phyloP scores from a whole-genome alignment of 92 coral and sea anemone species.

The Epizoanthus scotinus region DNA sequence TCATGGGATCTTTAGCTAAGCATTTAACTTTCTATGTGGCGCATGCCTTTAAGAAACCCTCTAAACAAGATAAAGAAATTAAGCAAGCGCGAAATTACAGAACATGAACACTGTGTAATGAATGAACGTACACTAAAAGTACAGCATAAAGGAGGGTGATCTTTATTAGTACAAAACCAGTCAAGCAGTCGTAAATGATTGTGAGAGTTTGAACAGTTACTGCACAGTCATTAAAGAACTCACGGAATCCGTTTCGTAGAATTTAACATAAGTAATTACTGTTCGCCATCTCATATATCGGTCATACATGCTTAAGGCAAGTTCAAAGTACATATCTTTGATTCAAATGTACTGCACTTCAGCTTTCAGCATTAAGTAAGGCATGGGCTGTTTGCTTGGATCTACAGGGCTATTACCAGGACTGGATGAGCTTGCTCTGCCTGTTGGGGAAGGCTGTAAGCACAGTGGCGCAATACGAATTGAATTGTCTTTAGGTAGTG shows the following conservation, averaged over 20 bases:
- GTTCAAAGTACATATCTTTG: neutral
- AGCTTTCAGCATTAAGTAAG: conserved; percentile 63
- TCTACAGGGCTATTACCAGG: conserved; percentile 25
- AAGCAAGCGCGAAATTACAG: conserved; percentile 33
- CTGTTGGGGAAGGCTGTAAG: conserved; percentile 34
- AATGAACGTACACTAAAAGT: conserved; percentile 13
- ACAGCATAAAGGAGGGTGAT: conserved; percentile 24
- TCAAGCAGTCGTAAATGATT: neutral
- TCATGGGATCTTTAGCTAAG: conserved; percentile 20
- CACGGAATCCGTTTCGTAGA: neutral
- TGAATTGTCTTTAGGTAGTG: conserved; percentile 34
- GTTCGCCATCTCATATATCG: neutral
- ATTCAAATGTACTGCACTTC: conserved; percentile 62
- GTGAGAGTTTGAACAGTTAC: neutral
- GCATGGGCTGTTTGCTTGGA: conserved; percentile 35
- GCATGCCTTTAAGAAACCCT: conserved; percentile 27
- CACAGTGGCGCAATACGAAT: conserved; percentile 29
- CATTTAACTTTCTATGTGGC: conserved; percentile 1
- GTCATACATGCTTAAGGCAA: neutral
- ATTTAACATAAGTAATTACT: neutral
- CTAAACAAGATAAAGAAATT: conserved; percentile 34
- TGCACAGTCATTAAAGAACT: neutral
- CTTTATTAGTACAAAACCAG: conserved; percentile 34
- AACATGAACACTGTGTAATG: conserved; percentile 22
- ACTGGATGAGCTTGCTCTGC: conserved; percentile 34